Evolutionary conservation across 2,888 invertebrate genomes (phyloP).

Genomic region (Ochropleura plecta): DNA sequence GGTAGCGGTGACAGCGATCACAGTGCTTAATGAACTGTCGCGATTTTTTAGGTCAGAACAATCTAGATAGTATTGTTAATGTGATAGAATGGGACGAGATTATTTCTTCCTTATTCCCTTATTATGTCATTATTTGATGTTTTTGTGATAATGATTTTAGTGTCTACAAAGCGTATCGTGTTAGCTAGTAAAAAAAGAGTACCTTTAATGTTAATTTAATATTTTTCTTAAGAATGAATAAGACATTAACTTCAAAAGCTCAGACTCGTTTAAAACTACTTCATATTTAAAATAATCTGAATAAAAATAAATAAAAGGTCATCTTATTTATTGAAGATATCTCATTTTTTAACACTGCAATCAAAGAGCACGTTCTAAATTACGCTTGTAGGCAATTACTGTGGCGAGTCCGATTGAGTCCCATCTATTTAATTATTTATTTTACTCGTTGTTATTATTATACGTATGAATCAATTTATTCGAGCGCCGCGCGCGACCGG

Average conservation of each 20-base stretch:
- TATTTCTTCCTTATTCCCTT: slow-evolving; percentile 18
- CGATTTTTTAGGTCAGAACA: slow-evolving; percentile 58
- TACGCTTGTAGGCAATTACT: slow-evolving; percentile 59
- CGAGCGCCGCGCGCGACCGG: slow-evolving; percentile 84
- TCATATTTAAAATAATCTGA: slow-evolving; percentile 2
- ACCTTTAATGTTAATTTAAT: background rate
- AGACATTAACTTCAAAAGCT: background rate
- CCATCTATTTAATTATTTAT: slow-evolving; percentile 70
- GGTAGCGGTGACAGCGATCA: slow-evolving; percentile 44
- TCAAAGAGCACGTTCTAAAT: slow-evolving; percentile 58
- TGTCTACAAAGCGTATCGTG: background rate
- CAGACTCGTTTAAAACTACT: background rate
- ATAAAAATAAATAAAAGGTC: slow-evolving; percentile 15
- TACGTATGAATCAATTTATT: slow-evolving; percentile 89
- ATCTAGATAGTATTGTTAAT: slow-evolving; percentile 52
- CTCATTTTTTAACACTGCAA: slow-evolving; percentile 51
- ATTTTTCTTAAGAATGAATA: background rate
- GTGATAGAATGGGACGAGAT: slow-evolving; percentile 17
- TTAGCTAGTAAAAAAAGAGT: background rate
- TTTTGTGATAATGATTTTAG: background rate
- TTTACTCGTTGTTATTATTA: slow-evolving; percentile 81
- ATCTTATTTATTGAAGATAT: slow-evolving; percentile 29
- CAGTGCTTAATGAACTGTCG: slow-evolving; percentile 58
- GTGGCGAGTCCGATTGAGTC: slow-evolving; percentile 42
- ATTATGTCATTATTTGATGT: background rate